A percentile compares a stretch with the other conserved stretches of the same genome.
Evolutionary conservation across 2,113 vertebrate species (phyloP).

Genomic region (Chaetorhynchus papuensis): DNA sequence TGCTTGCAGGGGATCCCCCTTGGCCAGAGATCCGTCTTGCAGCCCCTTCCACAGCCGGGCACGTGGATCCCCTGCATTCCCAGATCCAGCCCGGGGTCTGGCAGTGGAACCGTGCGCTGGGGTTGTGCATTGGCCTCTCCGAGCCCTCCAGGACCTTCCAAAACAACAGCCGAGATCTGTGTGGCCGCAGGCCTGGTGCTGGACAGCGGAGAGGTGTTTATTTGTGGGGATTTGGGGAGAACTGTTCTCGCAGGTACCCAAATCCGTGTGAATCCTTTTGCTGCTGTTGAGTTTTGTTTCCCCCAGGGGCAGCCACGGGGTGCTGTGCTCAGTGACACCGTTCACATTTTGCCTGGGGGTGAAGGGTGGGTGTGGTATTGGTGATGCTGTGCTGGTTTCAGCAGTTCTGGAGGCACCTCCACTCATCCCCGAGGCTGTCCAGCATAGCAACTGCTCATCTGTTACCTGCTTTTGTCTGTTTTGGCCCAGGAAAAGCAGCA

Average conservation of each 20-base stretch:
- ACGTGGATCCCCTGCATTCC: accelerated
- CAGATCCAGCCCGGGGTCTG: neutral
- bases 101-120: accelerated
- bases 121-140: accelerated
- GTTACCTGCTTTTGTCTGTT: neutral
- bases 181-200: neutral
- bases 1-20: accelerated
- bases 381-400: neutral
- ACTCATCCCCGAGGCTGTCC: neutral
- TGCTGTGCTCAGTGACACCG: too few relatives aligned
- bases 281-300: neutral
- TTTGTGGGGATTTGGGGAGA: neutral
- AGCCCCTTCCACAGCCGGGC: accelerated
- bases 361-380: accelerated
- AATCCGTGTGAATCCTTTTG: neutral
- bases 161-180: neutral
- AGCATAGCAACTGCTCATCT: neutral
- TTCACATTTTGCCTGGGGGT: accelerated
- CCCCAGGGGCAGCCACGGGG: neutral
- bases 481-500: neutral
- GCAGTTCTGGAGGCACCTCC: neutral
- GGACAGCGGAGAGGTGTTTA: neutral
- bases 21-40: accelerated
- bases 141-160: neutral
- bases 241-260: neutral